Percentiles rank a stretch among this genome's conserved stretches.
phyloP scores from a whole-genome alignment of 1,140 invertebrate species.

The Nephila pilipes region DNA sequence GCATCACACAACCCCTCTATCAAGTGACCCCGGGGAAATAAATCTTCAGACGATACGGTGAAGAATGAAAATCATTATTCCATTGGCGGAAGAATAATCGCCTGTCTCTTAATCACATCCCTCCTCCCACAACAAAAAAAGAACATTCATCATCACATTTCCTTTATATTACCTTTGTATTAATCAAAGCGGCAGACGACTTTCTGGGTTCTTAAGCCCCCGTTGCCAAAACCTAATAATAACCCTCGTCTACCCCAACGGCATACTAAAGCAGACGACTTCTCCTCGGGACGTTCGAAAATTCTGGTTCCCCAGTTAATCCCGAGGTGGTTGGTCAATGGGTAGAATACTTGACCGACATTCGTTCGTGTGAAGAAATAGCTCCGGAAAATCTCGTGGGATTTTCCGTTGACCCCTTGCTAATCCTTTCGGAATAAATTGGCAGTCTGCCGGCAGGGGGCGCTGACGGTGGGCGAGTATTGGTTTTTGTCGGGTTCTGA shows the following conservation, averaged over 20 bases:
- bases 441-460: not conserved
- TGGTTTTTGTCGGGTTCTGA: not conserved
- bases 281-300: not conserved
- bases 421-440: conserved; percentile 49
- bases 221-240: conserved; percentile 44
- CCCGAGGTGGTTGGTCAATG: conserved; percentile 1
- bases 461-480: not conserved
- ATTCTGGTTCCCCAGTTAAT: conserved; percentile 2
- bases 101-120: conserved; percentile 1
- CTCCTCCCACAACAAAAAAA: not conserved
- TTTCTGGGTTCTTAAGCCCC: not conserved
- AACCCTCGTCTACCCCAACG: not conserved
- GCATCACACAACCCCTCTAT: not conserved
- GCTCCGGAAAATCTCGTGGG: not conserved
- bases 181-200: conserved; percentile 49
- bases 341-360: conserved; percentile 39
- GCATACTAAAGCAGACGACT: conserved; percentile 43
- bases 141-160: conserved; percentile 6
- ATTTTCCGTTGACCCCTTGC: not conserved
- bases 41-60: not conserved
- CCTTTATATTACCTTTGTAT: conserved; percentile 47
- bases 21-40: not conserved
- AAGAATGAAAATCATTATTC: not conserved
- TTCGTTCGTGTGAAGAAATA: conserved; percentile 22
- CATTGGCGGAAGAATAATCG: not conserved